Conservation (phyloP, 2,888 invertebrate genomes). For the Rhodophaea formosa region DNA sequence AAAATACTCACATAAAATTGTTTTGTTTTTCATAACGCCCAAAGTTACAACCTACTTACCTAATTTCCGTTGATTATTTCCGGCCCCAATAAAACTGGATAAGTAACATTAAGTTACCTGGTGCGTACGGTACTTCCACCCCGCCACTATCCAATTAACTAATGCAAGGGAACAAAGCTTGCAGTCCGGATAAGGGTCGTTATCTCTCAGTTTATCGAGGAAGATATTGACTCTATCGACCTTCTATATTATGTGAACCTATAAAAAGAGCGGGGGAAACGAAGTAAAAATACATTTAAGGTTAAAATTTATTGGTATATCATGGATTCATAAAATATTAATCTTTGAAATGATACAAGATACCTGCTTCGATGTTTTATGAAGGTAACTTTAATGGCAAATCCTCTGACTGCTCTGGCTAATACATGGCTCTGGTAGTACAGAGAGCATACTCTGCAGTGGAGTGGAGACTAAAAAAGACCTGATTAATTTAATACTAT, state of each 20-base stretch:
- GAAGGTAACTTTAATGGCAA: neutral
- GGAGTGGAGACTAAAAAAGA: too few species aligned
- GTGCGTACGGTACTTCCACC: neutral
- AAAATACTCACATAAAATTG: too few species aligned
- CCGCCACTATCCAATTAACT: slow-evolving; percentile 11
- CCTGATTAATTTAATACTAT: too few species aligned
- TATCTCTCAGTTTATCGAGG: neutral
- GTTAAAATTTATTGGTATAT: neutral
- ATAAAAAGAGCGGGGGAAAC: slow-evolving; percentile 23
- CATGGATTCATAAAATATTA: neutral
- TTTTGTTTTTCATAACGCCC: neutral
- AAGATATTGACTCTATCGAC: slow-evolving; percentile 1
- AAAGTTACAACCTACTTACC: too few species aligned
- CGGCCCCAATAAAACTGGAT: neutral
- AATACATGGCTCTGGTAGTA: too few species aligned
- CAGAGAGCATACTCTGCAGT: too few species aligned
- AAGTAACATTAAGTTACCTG: neutral
- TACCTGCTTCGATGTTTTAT: neutral
- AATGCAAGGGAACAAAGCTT: slow-evolving; percentile 9
- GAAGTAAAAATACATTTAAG: neutral
- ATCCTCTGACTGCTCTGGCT: too few species aligned
- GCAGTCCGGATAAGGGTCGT: neutral
- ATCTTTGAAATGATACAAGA: neutral
- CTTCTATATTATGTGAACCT: slow-evolving; percentile 3
- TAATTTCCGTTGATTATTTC: slow-evolving; percentile 9